Base-by-base conservation (phyloP, 2,797 vertebrate species). In the Cryptoprocta ferox region DNA sequence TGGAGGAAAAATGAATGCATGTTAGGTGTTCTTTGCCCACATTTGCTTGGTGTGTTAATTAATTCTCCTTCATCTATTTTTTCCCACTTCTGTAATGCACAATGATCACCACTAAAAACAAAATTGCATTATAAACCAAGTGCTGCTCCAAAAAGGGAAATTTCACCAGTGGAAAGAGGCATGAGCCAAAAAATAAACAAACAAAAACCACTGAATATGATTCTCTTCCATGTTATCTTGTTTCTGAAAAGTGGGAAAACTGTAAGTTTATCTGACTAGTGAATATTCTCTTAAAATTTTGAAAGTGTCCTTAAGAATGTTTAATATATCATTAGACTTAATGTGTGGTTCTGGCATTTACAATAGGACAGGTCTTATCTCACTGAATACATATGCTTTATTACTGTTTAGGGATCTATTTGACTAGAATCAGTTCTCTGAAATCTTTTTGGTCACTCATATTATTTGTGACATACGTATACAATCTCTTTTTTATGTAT, bases 81-180 rank as follows among this genome's bases (percentile, higher is more conserved):
- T 89, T 81, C 35, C 50, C 24, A 75, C 59, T 59, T 75, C 30
- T 83, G 39, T 90, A 85, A 93, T 0, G 1, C 91, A 97, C 1
- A 30, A 68, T 96, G 21, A 95, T 96, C 0, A 66, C 45, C 24
- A 78, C 61, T 96, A 89, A 97, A 93, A 78, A 79, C 94, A 56
- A 92, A 94, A 84, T 13, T 73, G 10, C 9, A 37, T 39, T 86
- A 65, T 66, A 92, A 87, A 32, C 32, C 19, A 32, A 92, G 16
- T 26, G 18, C 26, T 92, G n/a, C 19, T 96, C 30, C 95, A 94
- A 97, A 98, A 28, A 95, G 73, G 88, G 97, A 96, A 98, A 76
- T 68, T 45, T 24, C 88, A 97, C 78, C 75, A 92, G 5, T 96
- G 76, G 30, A 93, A 97, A 78, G 73, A 97, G 19, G 15, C 82